Evolutionary conservation across 2,888 invertebrate species (phyloP).

Genomic region (Chouioia cunea): DNA sequence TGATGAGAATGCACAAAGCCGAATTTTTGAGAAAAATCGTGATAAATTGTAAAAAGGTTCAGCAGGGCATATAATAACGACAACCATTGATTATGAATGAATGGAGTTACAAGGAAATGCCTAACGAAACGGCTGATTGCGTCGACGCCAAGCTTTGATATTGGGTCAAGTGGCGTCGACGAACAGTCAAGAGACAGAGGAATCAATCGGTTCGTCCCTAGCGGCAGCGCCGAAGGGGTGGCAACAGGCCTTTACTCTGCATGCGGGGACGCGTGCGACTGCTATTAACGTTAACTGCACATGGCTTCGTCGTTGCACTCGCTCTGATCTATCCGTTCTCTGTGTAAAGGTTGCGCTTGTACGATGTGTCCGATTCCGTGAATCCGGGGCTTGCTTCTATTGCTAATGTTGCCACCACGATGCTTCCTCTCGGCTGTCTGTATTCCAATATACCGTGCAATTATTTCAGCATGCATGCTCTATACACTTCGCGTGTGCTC

Average conservation of each 20-base stretch:
- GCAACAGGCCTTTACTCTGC: conserved; percentile 11
- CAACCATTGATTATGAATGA: too few relatives aligned
- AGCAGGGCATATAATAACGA: too few relatives aligned
- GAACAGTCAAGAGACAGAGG: too few relatives aligned
- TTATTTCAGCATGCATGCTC: neutral
- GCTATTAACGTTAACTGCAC: conserved; percentile 14
- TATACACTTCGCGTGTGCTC: too few relatives aligned
- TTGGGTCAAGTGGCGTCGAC: neutral
- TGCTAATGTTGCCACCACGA: too few relatives aligned
- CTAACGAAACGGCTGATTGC: conserved; percentile 16
- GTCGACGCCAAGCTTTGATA: neutral
- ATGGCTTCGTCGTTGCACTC: neutral
- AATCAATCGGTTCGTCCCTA: conserved; percentile 12
- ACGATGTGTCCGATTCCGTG: neutral
- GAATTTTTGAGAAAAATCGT: too few relatives aligned
- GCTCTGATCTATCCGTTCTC: neutral
- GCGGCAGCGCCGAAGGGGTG: neutral
- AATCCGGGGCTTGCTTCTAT: neutral
- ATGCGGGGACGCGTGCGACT: neutral
- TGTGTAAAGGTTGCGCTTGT: neutral
- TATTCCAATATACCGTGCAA: neutral
- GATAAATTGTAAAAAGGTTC: too few relatives aligned
- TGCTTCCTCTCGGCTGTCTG: neutral
- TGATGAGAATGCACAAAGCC: too few relatives aligned
- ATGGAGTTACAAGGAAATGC: neutral